phyloP scores from a whole-genome alignment of 2,113 vertebrate species.

The Delphinus delphis region DNA sequence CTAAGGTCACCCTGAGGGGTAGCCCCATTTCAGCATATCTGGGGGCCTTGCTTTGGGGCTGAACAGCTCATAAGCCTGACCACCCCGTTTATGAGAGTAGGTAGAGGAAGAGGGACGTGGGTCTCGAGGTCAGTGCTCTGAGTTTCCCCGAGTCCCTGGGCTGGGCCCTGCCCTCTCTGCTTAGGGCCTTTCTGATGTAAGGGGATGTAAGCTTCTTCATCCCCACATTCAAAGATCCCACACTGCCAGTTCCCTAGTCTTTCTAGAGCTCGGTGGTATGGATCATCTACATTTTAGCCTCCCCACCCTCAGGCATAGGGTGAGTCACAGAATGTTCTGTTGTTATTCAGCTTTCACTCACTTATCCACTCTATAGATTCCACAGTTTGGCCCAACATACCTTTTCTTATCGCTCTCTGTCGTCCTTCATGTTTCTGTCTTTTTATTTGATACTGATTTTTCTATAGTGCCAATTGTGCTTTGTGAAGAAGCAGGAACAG shows the following conservation, averaged over 20 bases:
- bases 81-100: neutral
- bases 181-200: neutral
- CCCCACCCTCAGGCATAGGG: neutral
- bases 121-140: no score
- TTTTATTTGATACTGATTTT: neutral
- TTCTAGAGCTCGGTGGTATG: neutral
- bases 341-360: neutral
- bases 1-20: fast-evolving
- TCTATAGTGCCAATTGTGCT: neutral
- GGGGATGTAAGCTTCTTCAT: neutral
- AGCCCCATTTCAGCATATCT: neutral
- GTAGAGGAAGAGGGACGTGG: neutral
- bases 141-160: neutral
- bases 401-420: neutral
- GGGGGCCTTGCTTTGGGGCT: neutral
- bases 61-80: neutral
- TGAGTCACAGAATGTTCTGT: no score
- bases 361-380: neutral
- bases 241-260: neutral
- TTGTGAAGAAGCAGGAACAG: neutral
- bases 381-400: neutral
- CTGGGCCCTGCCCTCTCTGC: neutral
- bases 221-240: neutral
- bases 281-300: neutral
- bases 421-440: neutral